Base-by-base conservation (phyloP, 2,888 invertebrate genomes). In the Caenorhabditis imperialis region DNA sequence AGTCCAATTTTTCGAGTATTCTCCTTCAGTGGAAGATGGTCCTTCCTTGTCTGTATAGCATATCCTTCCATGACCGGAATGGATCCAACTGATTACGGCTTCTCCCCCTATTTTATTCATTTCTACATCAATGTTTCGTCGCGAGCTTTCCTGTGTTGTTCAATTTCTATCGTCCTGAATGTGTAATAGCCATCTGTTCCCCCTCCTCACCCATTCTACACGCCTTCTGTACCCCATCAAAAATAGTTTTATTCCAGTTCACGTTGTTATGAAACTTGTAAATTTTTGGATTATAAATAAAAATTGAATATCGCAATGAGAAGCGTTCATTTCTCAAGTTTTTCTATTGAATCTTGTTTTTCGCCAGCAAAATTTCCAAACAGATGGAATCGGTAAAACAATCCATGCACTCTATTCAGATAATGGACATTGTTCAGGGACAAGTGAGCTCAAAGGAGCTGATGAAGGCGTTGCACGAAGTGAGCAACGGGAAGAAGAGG, bases 111-210 rank as follows among this genome's bases (percentile, higher is more conserved):
- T 53, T 53, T 35, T 5, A 7, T 30, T 30, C 30, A 7, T 30
- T 30, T 30, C 30, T 7, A 7, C 6, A 7, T 30, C 10, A 7
- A 30, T 30, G 14, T 35, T 93, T 99, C 85, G 10, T 30, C 30
- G 30, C 30, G 30, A 30, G 30, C 18, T 44, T 44, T 44, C 44
- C 42, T 20, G 5, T 44, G 44, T 44, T 16, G 40, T 40, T 16
- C 8, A 3, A 16, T 8, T 37, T 37, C 37, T 18, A 40, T 18
- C 6, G n/a, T 40, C n/a, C 3, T 3, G 8, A 16, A n/a, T 40
- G 20, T 22, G 18, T 22, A 22, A 22, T 44, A 44, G 3, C 12
- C 44, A 44, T 20, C 10, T 44, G 20, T 44, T 14, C 20, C 20
- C 12, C 23, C 23, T 44, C 20, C 40, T n/a, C 40, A 4, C 40